Percentiles rank a stretch among this genome's conserved stretches.
Conservation (phyloP, 2,113 vertebrate species). For the Rhabdornis inornatus region DNA sequence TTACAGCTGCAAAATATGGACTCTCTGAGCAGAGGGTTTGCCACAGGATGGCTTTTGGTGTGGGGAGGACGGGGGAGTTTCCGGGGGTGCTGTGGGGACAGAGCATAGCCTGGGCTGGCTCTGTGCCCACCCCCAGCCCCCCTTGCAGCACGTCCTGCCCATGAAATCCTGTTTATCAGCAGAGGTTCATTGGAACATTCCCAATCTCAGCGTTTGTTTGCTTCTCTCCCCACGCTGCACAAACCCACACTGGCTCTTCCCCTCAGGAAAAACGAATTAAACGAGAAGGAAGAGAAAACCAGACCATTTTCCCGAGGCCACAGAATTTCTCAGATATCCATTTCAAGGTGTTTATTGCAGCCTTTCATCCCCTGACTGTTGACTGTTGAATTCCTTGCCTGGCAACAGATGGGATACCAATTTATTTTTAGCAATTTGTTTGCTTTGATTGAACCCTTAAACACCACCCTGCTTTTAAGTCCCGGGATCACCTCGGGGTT, state of each 20-base stretch:
- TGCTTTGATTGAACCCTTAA: conserved; percentile 29
- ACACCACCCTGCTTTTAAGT: not conserved
- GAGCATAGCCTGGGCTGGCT: not conserved
- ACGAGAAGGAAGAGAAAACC: not conserved
- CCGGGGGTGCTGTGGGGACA: not conserved
- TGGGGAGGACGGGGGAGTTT: not conserved
- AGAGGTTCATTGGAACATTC: not conserved
- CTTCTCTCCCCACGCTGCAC: not conserved
- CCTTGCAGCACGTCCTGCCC: not conserved
- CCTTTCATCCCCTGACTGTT: conserved; percentile 15
- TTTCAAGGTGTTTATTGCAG: conserved; percentile 46
- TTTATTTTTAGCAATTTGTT: conserved; percentile 42
- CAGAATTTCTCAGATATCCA: conserved; percentile 19
- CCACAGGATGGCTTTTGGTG: not conserved
- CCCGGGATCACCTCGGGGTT: not conserved
- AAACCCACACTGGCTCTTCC: not conserved
- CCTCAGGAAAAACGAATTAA: not conserved
- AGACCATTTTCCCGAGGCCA: not conserved
- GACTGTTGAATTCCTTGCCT: not conserved
- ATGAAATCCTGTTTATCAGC: not conserved
- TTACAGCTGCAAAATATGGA: not conserved
- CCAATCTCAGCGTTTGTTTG: not conserved
- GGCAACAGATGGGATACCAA: conserved; percentile 17
- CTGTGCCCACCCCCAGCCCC: not conserved
- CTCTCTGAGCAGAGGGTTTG: not conserved